These are phyloP conservation scores for Priocnemis perturbator DNA, from an alignment of 2,888 invertebrate genomes.

Conservation along the genomic window DNA sequence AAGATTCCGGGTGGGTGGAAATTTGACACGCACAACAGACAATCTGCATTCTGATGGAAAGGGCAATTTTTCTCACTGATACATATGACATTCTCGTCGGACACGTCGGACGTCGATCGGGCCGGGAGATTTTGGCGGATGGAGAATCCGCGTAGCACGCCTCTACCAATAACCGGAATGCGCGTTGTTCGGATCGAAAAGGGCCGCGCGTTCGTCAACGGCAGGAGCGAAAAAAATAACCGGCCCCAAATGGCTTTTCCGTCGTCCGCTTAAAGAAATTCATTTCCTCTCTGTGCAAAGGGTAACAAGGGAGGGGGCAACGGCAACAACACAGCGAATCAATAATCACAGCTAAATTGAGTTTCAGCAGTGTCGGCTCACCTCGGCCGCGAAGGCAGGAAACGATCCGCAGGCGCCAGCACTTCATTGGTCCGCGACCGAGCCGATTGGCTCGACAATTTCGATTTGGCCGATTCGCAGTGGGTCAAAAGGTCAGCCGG, in stretches of 20 bases:
- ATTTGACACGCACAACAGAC: too few species aligned
- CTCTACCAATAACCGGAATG: too few species aligned
- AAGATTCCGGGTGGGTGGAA: too few species aligned
- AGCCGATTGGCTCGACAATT: constrained; percentile 37
- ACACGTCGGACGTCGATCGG: too few species aligned
- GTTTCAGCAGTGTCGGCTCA: constrained; percentile 27
- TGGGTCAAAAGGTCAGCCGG: constrained; percentile 43
- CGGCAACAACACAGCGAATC: constrained; percentile 10
- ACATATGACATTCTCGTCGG: too few species aligned
- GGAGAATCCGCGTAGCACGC: too few species aligned
- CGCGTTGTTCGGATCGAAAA: too few species aligned
- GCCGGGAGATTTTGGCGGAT: too few species aligned
- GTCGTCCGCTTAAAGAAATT: constrained; percentile 25
- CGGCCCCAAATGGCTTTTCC: not conserved
- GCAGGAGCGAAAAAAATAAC: not conserved
- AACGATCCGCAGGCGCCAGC: constrained; percentile 12
- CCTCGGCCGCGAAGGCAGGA: constrained; percentile 14
- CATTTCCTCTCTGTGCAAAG: constrained; percentile 1
- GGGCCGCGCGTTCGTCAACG: too few species aligned
- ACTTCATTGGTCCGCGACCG: constrained; percentile 40
- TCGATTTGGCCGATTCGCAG: constrained; percentile 29
- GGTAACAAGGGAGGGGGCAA: not conserved
- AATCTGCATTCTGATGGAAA: too few species aligned
- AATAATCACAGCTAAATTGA: constrained; percentile 48
- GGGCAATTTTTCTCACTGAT: too few species aligned